A percentile compares a stretch with the other conserved stretches of the same genome.
phyloP scores from a whole-genome alignment of 1,140 invertebrate genomes.

The Saccostrea cuccullata region DNA sequence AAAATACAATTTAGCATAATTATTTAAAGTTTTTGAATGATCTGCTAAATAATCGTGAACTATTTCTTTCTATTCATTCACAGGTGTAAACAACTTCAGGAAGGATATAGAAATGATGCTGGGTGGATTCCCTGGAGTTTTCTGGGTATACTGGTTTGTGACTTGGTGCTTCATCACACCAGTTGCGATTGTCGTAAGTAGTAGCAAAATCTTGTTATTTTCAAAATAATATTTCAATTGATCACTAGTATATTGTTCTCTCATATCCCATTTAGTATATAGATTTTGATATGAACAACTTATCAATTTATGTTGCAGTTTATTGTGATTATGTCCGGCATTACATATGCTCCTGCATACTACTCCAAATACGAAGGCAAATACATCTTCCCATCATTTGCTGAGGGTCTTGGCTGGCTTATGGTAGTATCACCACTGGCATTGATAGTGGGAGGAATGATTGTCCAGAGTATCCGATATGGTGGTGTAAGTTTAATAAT shows the following conservation, averaged over 20 bases:
- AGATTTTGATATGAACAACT: neutral
- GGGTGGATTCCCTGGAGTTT: conserved; percentile 79
- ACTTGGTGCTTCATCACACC: conserved; percentile 68
- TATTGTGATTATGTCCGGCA: conserved; percentile 64
- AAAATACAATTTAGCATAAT: too few relatives aligned
- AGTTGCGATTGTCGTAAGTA: conserved; percentile 62
- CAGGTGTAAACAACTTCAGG: conserved; percentile 77
- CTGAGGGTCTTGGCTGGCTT: conserved; percentile 66
- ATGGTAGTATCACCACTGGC: conserved; percentile 63
- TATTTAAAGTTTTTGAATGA: too few relatives aligned
- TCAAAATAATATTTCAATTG: neutral
- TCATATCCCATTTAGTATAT: neutral
- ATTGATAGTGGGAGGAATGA: conserved; percentile 49
- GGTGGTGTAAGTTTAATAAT: conserved; percentile 55
- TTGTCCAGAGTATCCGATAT: conserved; percentile 58
- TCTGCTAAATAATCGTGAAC: too few relatives aligned
- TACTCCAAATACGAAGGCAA: conserved; percentile 51
- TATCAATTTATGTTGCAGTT: conserved; percentile 57
- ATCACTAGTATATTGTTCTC: too few relatives aligned
- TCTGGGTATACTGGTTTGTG: conserved; percentile 78
- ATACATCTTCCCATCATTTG: conserved; percentile 60
- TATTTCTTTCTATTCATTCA: neutral
- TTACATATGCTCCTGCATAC: conserved; percentile 62
- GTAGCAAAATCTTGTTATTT: neutral
- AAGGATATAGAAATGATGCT: conserved; percentile 85